Conservation (phyloP, 1,140 invertebrate genomes). For the Heliothis subflexa region DNA sequence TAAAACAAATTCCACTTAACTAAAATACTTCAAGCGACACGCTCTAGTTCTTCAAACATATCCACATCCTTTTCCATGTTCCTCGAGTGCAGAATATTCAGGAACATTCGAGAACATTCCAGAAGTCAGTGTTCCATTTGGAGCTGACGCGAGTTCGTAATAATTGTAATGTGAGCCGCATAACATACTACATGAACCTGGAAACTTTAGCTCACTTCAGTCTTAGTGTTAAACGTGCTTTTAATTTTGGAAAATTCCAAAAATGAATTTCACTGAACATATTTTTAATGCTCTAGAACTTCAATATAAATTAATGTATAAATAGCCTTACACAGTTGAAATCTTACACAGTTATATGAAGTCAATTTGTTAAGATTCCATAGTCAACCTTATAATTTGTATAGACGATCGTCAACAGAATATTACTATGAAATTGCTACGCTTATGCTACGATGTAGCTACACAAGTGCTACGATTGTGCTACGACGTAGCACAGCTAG, state of each 20-base stretch:
- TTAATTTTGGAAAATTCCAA: too few species aligned
- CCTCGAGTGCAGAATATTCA: not conserved
- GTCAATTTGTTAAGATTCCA: too few species aligned
- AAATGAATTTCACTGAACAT: too few species aligned
- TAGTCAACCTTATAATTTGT: too few species aligned
- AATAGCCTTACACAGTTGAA: too few species aligned
- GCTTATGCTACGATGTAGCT: not conserved
- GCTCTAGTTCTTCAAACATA: constrained; percentile 22
- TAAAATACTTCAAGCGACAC: not conserved
- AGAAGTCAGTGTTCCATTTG: constrained; percentile 30
- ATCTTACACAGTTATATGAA: too few species aligned
- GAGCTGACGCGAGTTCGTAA: constrained; percentile 26
- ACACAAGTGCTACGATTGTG: not conserved
- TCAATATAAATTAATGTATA: too few species aligned
- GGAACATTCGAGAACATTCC: constrained; percentile 14
- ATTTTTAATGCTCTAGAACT: too few species aligned
- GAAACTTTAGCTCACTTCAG: not conserved
- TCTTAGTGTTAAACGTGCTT: too few species aligned
- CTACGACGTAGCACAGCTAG: not conserved
- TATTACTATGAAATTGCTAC: not conserved
- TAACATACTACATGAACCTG: not conserved
- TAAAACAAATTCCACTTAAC: not conserved
- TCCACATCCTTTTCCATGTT: constrained; percentile 9
- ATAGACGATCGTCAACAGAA: not conserved
- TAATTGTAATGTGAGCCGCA: constrained; percentile 30